Evolutionary conservation across 2,113 vertebrate species (phyloP), one percentile per base, ranked within the genome.

Genomic region (Colaptes auratus): DNA sequence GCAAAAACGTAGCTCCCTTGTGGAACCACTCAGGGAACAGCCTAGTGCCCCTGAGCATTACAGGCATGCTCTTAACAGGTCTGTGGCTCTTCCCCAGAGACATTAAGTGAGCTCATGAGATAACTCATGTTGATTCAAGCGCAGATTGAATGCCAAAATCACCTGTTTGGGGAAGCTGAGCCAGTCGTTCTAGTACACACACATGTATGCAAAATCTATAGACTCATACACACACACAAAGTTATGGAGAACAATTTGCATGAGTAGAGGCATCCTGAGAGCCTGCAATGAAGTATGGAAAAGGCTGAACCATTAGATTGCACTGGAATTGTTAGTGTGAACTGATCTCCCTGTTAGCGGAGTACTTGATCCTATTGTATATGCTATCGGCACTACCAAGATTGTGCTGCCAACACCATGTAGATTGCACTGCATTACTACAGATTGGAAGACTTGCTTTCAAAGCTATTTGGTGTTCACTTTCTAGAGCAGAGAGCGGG

Each of bases 331-430:
- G 33, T n/a, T 75, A 52, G 6, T 20, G 35, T 8, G 20, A 93
- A 46, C 25, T 12, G 17, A 70, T 63, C 20, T 42, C 9, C 35
- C 17, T 35, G 0, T 36, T 42, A 3, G 0, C 23, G 70, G 8
- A 58, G 28, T 20, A 27, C 71, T 59, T 80, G 24, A 21, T 44
- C 9, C 27, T 66, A 28, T 39, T 11, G 1, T n/a, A 53, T 15
- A 17, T 27, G 12, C 71, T 76, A 0, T 42, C 21, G 18, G 21
- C n/a, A 11, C n/a, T 25, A 3, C n/a, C 2, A 15, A 21, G 33
- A 5, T 6, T 19, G 35, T 56, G 13, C 39, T 33, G 23, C 5
- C 48, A 50, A 23, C 48, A 23, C 48, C 12, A 50, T 21, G 21
- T 50, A 50, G 48, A 6, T 7, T 19, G 33, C 60, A 17, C 46